Evolutionary conservation across 2,797 vertebrate genomes (phyloP), one percentile per base, ranked within the genome.

Genomic region (Tragelaphus oryx): DNA sequence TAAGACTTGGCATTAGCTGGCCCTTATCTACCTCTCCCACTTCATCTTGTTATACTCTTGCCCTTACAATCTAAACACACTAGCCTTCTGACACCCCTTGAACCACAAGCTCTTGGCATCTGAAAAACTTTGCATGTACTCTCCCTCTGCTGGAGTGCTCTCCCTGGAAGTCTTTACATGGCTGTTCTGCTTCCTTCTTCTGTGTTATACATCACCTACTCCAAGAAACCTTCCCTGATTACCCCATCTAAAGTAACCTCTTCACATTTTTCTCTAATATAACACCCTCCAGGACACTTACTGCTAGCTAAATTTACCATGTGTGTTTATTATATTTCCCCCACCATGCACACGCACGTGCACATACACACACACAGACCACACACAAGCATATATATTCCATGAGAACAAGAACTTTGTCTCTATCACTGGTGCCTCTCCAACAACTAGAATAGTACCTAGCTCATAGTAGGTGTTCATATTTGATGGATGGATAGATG

Each of bases 401-500:
- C 18, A 30, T 13, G 44, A 79, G 41, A 95, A 18, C 50, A 78
- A 93, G 33, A 89, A 75, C 13, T 13, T 89, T 84, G 37, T 88
- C 57, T 93, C 59, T 54, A 87, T 95, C 82, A 78, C 22, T 85
- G 33, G 10, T 92, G 13, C 90, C 48, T 78, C 57, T 92, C 48
- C 41, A 93, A 60, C 3, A 62, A 37, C 28, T 81, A 55, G 30
- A 94, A 91, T 17, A 79, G 18, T 57, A 78, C 65, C 30, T 71
- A n/a, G 37, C 79, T 93, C 46, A 65, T 37, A 68, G 41, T 54
- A 75, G 60, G 5, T 87, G 30, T 74, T 93, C 83, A 71, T 81
- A 84, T 95, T 62, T 89, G 9, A 75, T 87, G n/a, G 65, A 78
- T 92, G 11, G 87, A 94, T 89, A 8, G 88, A 93, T 90, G n/a